phyloP scores from a whole-genome alignment of 2,113 vertebrate species.

The Alaudala cheleensis region DNA sequence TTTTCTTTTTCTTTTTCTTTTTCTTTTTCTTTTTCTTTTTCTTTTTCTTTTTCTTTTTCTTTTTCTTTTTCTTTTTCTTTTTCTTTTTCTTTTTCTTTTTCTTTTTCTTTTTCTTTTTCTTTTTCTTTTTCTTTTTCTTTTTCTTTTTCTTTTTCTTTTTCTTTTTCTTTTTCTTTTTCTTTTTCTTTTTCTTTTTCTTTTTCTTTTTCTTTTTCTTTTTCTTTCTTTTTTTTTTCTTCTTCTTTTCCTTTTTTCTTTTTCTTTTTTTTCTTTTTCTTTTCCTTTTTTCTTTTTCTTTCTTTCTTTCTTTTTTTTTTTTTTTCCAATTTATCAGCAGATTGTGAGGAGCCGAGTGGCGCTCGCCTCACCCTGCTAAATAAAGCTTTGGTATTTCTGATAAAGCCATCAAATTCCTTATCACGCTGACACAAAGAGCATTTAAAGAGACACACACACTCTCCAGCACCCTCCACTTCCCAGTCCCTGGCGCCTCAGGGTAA shows the following conservation, averaged over 20 bases:
- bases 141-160: constrained; percentile 47
- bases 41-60: not conserved
- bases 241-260: constrained; percentile 45
- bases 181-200: not conserved
- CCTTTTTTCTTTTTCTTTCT: constrained; percentile 43
- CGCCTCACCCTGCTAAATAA: constrained; percentile 98
- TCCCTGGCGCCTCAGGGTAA: constrained; percentile 2
- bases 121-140: constrained; percentile 43
- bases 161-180: constrained; percentile 48
- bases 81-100: constrained; percentile 27
- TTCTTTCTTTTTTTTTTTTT: constrained; percentile 31
- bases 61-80: constrained; percentile 45
- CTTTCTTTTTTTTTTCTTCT: not conserved
- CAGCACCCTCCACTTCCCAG: constrained; percentile 30
- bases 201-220: constrained; percentile 54
- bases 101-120: not conserved
- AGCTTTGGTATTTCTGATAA: constrained; percentile 99
- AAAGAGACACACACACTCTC: constrained; percentile 87
- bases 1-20: constrained; percentile 11
- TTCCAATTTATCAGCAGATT: constrained; percentile 92
- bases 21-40: constrained; percentile 41
- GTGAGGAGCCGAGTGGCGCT: constrained; percentile 84
- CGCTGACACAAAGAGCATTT: constrained; percentile 88
- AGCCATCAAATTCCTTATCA: constrained; percentile 99
- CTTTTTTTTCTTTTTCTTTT: not conserved